These are phyloP conservation scores for Cassiopea andromeda DNA, from an alignment of 30 jellyfish, hydroid and myxozoan species.

Conservation along the genomic window DNA sequence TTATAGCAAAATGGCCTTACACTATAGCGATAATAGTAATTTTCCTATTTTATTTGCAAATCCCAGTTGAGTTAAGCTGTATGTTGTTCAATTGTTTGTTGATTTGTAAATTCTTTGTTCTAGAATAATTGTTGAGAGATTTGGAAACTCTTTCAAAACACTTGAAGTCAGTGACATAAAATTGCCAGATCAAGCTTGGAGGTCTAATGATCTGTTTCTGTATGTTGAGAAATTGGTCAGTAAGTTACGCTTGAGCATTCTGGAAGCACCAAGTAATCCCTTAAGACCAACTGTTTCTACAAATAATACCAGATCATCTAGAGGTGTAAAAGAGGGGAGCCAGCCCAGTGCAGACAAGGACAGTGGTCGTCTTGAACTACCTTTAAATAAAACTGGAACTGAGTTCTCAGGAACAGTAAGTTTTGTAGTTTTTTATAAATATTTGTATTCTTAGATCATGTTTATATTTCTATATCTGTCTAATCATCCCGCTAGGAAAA, in stretches of 20 bases:
- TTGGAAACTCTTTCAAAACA: conserved; percentile 48
- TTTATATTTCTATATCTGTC: too few relatives aligned
- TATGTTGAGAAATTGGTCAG: conserved; percentile 24
- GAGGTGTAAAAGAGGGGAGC: conserved; percentile 4
- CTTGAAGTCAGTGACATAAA: conserved; percentile 25
- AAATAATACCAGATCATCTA: background rate
- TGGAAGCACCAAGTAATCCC: background rate
- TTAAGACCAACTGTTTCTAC: background rate
- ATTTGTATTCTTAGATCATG: too few relatives aligned
- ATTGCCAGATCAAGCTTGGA: conserved; percentile 62
- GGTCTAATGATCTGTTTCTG: conserved; percentile 16
- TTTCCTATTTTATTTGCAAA: too few relatives aligned
- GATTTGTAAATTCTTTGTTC: background rate
- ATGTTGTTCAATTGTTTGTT: background rate
- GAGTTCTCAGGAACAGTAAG: conserved; percentile 59
- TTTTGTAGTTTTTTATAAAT: too few relatives aligned
- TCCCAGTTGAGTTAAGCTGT: too few relatives aligned
- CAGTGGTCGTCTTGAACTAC: conserved; percentile 29
- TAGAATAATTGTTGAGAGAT: conserved; percentile 44
- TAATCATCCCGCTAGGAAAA: too few relatives aligned
- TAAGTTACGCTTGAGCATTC: conserved; percentile 11
- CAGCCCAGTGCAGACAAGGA: background rate
- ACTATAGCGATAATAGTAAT: too few relatives aligned
- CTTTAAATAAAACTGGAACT: conserved; percentile 45
- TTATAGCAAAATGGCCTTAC: too few relatives aligned